A percentile compares a stretch with the other conserved stretches of the same genome.
phyloP scores from a whole-genome alignment of 2,797 vertebrate species.

The Rousettus madagascariensis region DNA sequence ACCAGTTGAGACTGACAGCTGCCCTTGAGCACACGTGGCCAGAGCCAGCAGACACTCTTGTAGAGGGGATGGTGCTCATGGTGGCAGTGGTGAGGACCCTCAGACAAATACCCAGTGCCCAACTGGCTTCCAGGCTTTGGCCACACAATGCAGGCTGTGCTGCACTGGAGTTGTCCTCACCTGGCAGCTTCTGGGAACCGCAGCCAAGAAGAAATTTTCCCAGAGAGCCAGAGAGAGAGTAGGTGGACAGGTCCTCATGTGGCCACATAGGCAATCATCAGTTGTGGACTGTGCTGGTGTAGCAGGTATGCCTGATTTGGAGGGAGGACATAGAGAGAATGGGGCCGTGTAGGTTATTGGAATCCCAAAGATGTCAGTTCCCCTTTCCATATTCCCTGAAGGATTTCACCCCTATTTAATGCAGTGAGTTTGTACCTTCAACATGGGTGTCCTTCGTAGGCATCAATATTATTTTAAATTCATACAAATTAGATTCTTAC shows the following conservation, averaged over 20 bases:
- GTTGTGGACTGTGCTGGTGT: not conserved
- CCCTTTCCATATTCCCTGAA: too few species aligned
- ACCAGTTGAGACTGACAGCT: not conserved
- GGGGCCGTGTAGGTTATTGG: too few species aligned
- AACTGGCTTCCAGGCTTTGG: not conserved
- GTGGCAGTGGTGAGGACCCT: not conserved
- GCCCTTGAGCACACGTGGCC: not conserved
- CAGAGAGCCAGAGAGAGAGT: not conserved
- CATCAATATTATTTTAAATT: too few species aligned
- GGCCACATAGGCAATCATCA: not conserved
- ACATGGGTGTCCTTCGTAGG: too few species aligned
- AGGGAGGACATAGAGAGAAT: too few species aligned
- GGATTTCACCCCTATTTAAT: too few species aligned
- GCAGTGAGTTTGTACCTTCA: too few species aligned
- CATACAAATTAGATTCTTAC: too few species aligned
- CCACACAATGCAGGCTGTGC: not conserved
- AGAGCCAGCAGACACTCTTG: not conserved
- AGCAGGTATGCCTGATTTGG: too few species aligned
- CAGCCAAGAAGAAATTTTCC: not conserved
- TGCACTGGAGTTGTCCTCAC: not conserved
- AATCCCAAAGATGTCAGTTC: too few species aligned
- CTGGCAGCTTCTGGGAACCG: not conserved
- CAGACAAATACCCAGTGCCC: not conserved
- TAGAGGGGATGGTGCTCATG: not conserved
- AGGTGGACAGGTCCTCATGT: not conserved